Evolutionary conservation across 2,113 vertebrate genomes (phyloP).

Genomic region (Ranitomeya imitator): DNA sequence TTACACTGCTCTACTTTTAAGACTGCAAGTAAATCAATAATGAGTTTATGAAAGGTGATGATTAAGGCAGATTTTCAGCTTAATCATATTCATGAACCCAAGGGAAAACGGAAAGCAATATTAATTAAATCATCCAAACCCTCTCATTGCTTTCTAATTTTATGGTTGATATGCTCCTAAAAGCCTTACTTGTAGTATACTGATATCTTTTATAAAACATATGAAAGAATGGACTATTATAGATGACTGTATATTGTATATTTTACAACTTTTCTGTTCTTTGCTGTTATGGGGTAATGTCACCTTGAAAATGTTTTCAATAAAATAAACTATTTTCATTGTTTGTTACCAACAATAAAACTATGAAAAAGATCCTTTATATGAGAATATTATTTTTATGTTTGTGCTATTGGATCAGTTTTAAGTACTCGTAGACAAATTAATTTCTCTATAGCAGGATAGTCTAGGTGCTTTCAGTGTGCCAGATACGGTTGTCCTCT

Average conservation of each 20-base stretch:
- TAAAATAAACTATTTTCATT: background rate
- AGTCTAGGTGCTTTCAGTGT: too few relatives aligned
- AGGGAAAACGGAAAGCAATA: constrained; percentile 44
- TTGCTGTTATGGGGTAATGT: background rate
- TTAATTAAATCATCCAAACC: constrained; percentile 42
- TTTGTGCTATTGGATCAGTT: constrained; percentile 19
- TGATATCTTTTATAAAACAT: constrained; percentile 24
- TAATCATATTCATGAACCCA: constrained; percentile 42
- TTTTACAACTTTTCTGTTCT: background rate
- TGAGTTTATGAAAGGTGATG: constrained; percentile 48
- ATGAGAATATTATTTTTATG: constrained; percentile 5
- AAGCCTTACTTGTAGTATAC: background rate
- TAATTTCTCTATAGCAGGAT: background rate
- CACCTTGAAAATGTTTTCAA: background rate
- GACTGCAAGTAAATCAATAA: constrained; percentile 47
- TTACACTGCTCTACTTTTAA: constrained; percentile 26
- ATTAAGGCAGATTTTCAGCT: constrained; percentile 20
- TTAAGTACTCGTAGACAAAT: background rate
- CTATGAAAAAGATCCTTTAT: background rate
- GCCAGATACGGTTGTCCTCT: too few relatives aligned
- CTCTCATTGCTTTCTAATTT: constrained; percentile 41
- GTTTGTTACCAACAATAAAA: constrained; percentile 9
- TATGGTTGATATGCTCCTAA: constrained; percentile 38
- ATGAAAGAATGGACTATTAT: constrained; percentile 7
- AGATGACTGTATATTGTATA: background rate